These are phyloP conservation scores for Scatophagus argus DNA, from an alignment of 2,113 vertebrate genomes.

Conservation along the genomic window DNA sequence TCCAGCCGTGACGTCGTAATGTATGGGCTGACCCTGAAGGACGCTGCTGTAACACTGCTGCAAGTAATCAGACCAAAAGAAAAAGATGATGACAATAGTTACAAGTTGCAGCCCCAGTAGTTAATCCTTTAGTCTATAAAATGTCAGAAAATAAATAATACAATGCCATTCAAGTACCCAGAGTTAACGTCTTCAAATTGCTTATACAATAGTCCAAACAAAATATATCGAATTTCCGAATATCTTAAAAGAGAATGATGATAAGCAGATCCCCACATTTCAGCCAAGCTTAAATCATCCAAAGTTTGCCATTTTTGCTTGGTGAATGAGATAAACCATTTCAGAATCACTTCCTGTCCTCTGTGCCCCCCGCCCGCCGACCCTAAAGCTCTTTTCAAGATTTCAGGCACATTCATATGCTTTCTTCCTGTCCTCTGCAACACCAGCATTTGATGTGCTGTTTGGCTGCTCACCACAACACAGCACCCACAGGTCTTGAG, in stretches of 20 bases:
- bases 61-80: no score
- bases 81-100: no score
- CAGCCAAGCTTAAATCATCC: background rate
- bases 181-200: background rate
- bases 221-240: background rate
- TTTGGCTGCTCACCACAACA: conserved; percentile 17
- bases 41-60: background rate
- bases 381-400: background rate
- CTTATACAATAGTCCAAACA: background rate
- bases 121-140: no score
- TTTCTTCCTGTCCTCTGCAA: background rate
- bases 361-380: background rate
- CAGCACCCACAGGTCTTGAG: background rate
- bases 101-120: no score
- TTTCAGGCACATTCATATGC: background rate
- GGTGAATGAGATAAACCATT: no score
- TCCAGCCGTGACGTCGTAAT: background rate
- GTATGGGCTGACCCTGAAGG: background rate
- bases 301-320: no score
- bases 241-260: background rate
- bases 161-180: no score
- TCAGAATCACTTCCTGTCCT: background rate
- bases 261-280: background rate
- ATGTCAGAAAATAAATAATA: no score
- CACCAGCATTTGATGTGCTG: conserved; percentile 5